Conservation (phyloP, 2,113 vertebrate genomes). For the Turdus rufiventris region DNA sequence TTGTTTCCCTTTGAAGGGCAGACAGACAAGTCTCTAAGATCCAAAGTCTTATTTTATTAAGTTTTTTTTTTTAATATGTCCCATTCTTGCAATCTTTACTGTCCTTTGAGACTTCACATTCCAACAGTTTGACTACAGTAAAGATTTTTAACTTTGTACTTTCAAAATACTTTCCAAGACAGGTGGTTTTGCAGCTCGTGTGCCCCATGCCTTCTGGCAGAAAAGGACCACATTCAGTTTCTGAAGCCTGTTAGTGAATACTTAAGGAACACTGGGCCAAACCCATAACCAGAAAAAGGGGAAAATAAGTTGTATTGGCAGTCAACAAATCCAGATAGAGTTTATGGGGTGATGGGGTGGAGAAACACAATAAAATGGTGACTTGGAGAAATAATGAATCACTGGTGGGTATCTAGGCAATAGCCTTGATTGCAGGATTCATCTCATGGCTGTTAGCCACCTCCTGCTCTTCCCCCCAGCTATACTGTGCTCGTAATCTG, state of each 20-base stretch:
- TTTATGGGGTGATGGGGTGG: constrained; percentile 53
- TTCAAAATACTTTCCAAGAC: constrained; percentile 2
- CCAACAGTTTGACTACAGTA: neutral
- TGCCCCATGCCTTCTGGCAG: neutral
- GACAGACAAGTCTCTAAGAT: neutral
- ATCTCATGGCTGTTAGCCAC: constrained; percentile 4
- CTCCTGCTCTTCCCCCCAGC: neutral
- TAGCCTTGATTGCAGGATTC: constrained; percentile 5
- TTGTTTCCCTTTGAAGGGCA: neutral
- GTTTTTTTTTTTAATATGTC: neutral
- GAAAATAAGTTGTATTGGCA: constrained; percentile 24
- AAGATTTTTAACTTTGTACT: neutral
- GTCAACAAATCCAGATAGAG: constrained; percentile 14
- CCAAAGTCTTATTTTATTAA: neutral
- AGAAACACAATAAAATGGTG: constrained; percentile 51
- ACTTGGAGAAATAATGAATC: constrained; percentile 52
- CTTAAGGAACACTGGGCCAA: neutral
- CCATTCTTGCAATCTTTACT: neutral
- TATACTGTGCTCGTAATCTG: neutral
- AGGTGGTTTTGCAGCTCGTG: constrained; percentile 20
- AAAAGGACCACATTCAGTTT: neutral
- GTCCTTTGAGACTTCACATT: neutral
- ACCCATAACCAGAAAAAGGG: neutral
- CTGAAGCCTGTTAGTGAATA: neutral
- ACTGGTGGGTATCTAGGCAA: constrained; percentile 50